Evolutionary conservation across 2,797 vertebrate species (phyloP).

Genomic region (Sebastes itinus): DNA sequence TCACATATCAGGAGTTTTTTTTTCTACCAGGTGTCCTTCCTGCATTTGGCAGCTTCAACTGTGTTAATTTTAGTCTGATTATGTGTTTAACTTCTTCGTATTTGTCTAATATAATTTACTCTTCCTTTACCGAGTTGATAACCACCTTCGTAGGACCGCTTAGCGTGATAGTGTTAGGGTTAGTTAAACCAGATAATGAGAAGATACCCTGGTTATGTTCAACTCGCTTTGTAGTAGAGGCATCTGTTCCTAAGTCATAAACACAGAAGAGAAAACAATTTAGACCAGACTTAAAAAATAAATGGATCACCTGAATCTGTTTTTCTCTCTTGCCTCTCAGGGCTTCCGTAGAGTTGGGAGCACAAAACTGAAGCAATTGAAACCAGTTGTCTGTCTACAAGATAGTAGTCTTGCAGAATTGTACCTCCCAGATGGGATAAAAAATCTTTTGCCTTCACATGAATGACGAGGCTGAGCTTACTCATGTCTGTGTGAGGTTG

Average conservation of each 20-base stretch:
- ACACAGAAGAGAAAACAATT: not conserved
- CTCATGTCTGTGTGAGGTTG: conserved; percentile 37
- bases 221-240: too few species aligned
- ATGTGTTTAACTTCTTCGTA: too few species aligned
- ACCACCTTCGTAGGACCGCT: too few species aligned
- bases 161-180: too few species aligned
- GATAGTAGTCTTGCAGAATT: not conserved
- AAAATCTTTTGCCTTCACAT: not conserved
- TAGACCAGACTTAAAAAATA: not conserved
- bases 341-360: not conserved
- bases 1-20: too few species aligned
- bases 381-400: not conserved
- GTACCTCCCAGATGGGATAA: not conserved
- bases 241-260: not conserved
- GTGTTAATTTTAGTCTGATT: too few species aligned
- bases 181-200: too few species aligned
- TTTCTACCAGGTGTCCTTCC: too few species aligned
- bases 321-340: not conserved
- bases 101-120: too few species aligned
- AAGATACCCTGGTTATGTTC: too few species aligned
- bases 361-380: not conserved
- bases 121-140: too few species aligned
- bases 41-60: too few species aligned
- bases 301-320: not conserved
- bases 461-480: conserved; percentile 4